Evolutionary conservation across 2,888 invertebrate genomes (phyloP), one percentile per base, ranked within the genome.

Genomic region (Monoplex corrugatus): DNA sequence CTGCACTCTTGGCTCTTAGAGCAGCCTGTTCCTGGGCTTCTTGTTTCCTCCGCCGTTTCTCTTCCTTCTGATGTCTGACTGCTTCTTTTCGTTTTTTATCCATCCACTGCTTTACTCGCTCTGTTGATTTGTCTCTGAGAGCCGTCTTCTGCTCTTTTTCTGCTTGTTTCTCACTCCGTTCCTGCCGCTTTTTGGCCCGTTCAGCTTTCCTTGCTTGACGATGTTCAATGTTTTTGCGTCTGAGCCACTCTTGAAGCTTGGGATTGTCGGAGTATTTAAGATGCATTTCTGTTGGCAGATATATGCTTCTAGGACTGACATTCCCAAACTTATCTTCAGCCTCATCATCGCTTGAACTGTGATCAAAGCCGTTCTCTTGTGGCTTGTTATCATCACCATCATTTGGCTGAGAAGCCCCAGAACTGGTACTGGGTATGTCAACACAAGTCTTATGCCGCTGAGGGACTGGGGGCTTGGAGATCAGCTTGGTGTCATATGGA

Each of bases 101-200:
- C 92, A 93, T 93, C 95, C 94, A 94, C 87, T 92, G 90, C 86
- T 93, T 91, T 1, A 93, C 93, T 1, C 89, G 88, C 87, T 93
- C 92, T 68, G 93, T 91, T 1, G 93, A 93, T 72, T 90, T 89
- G 57, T 90, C 87, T 35, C 89, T 87, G 40, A 72, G 44, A 0
- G 85, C 84, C 45, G 84, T 84, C 63, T 84, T 89, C 44, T 57
- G 32, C 35, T 32, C 88, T 13, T 82, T 44, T 28, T 88, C 87
- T 2, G 87, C 82, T 43, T 89, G 83, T 45, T 89, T 90, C 50
- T 89, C 84, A 38, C 40, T 28, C 19, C 89, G 87, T 44, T 91
- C 91, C 38, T 87, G 89, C 8, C 86, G 45, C 50, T 83, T 78
- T 63, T 89, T 89, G 32, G 88, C 84, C 32, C 90, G 86, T 85